Evolutionary conservation across 2,888 invertebrate genomes (phyloP).

Genomic region (Heliconius ethilla): DNA sequence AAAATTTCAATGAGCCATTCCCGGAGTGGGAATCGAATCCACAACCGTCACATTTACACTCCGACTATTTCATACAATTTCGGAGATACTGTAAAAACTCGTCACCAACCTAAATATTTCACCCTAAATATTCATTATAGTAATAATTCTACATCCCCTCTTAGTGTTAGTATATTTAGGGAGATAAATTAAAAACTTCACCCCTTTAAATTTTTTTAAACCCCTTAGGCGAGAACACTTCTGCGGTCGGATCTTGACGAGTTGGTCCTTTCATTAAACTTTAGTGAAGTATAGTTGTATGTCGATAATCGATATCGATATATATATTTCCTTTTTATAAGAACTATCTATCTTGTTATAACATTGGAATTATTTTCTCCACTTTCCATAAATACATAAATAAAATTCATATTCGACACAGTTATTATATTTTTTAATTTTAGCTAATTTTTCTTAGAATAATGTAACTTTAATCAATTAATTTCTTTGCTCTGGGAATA

Average conservation of each 20-base stretch:
- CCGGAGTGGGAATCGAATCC: no score
- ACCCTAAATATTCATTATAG: background rate
- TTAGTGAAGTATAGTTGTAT: background rate
- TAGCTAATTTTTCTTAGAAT: no score
- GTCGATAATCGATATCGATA: background rate
- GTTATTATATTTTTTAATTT: no score
- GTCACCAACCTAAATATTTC: background rate
- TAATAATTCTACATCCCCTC: background rate
- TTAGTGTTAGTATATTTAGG: background rate
- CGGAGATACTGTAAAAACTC: no score
- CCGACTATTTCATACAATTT: no score
- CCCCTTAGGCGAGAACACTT: background rate
- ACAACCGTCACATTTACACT: no score
- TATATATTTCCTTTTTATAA: background rate
- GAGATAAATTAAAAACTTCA: slow-evolving; percentile 6
- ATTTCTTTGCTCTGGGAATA: no score
- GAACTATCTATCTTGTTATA: no score
- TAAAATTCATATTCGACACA: no score
- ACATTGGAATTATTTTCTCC: background rate
- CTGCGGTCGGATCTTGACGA: slow-evolving; percentile 11
- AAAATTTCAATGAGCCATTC: no score
- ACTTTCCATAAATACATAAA: no score
- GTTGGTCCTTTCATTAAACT: slow-evolving; percentile 15
- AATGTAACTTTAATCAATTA: no score
- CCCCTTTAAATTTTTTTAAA: slow-evolving; percentile 1